Base-by-base conservation (phyloP, 1,140 invertebrate genomes). In the Cephus cinctus region DNA sequence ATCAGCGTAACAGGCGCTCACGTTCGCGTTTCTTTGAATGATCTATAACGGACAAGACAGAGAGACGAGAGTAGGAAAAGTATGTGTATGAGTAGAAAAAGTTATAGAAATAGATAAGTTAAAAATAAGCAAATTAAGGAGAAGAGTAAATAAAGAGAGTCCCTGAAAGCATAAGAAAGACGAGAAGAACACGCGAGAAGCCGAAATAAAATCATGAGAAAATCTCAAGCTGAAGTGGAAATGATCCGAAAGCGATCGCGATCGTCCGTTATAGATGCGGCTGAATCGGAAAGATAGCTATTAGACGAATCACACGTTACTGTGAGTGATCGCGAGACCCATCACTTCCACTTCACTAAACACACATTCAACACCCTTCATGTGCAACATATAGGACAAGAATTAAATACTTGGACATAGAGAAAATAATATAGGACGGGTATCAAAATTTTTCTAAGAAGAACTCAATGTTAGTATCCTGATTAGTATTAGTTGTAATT, bases 1-100 rank as follows among this genome's bases (percentile, higher is more conserved):
- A 73, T 88, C 86, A 70, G 86, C 83, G 79, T 91, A 93, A 67
- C 86, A 85, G 67, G 81, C 80, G 65, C 81, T 82, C 52, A 85
- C 77, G 63, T 78, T 81, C 54, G 72, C 78, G 65, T 82, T 80
- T 79, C 82, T 84, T 80, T 86, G 80, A 74, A 84, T 80, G 80
- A 81, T 81, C 81, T 83, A 80, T 79, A 80, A 81, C 71, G 71
- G 73, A 75, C 69, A 73, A 63, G n/a, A n/a, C n/a, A n/a, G n/a
- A n/a, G n/a, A n/a, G n/a, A n/a, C n/a, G n/a, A n/a, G n/a, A n/a
- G n/a, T n/a, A n/a, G n/a, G n/a, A n/a, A n/a, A n/a, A n/a, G n/a
- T n/a, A n/a, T n/a, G n/a, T n/a, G n/a, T n/a, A n/a, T n/a, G n/a
- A n/a, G n/a, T 9, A 30, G 11, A 22, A 21, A 19, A 42, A 9